These are phyloP conservation scores for Gephyroberyx darwinii DNA, from an alignment of 2,797 vertebrate species.

Conservation along the genomic window DNA sequence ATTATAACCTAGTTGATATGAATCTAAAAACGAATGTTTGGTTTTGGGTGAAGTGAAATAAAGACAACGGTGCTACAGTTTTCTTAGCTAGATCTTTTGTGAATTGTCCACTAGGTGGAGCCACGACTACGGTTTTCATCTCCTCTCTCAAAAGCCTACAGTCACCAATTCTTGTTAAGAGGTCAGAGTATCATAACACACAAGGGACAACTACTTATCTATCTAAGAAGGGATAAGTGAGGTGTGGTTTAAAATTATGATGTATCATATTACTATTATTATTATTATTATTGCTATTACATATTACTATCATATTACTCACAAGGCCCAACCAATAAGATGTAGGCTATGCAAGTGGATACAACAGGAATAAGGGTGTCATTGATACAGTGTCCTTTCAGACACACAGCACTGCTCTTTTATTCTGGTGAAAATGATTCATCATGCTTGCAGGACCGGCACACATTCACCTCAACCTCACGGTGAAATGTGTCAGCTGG, in stretches of 20 bases:
- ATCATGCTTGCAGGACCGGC: not conserved
- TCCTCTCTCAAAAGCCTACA: not conserved
- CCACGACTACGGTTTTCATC: not conserved
- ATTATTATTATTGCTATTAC: too few species aligned
- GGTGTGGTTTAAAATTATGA: not conserved
- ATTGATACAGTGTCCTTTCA: too few species aligned
- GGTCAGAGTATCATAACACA: slow-evolving; percentile 20
- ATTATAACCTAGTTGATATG: not conserved
- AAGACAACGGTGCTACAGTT: slow-evolving; percentile 13
- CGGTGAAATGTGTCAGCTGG: slow-evolving; percentile 6
- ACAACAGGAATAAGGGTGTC: slow-evolving; percentile 13
- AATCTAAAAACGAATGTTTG: not conserved
- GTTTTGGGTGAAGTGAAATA: slow-evolving; percentile 16
- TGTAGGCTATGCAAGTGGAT: not conserved
- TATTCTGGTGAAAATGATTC: not conserved
- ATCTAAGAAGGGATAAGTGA: not conserved
- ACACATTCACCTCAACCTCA: slow-evolving; percentile 29
- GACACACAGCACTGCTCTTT: too few species aligned
- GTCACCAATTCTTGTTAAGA: slow-evolving; percentile 4
- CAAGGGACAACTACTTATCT: not conserved
- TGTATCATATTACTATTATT: not conserved
- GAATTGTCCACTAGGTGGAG: slow-evolving; percentile 57
- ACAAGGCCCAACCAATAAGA: not conserved
- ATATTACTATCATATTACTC: too few species aligned
- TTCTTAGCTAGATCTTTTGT: not conserved